These are phyloP conservation scores for Saimiri boliviensis DNA, from an alignment of 2,113 vertebrate species.

Conservation along the genomic window DNA sequence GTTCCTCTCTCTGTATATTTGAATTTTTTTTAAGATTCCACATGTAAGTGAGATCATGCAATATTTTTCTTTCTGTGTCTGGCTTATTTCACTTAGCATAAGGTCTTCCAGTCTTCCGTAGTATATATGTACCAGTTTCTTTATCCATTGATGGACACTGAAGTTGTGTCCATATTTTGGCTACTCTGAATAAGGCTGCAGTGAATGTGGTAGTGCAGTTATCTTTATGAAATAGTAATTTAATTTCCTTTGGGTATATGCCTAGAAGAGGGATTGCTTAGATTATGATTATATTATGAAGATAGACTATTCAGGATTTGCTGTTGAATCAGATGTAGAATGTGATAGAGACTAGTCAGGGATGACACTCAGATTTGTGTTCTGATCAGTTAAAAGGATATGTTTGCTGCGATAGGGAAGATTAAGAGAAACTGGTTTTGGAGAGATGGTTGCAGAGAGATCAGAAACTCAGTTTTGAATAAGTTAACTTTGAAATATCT, in stretches of 20 bases:
- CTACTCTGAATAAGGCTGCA: not conserved
- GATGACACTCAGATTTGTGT: not conserved
- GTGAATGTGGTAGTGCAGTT: not conserved
- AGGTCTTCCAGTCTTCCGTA: not conserved
- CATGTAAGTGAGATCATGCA: not conserved
- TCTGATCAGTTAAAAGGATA: not conserved
- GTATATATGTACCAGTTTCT: not conserved
- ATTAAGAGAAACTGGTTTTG: not conserved
- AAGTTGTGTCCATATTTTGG: not conserved
- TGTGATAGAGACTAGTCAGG: not conserved
- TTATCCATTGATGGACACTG: not conserved
- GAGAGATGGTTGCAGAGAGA: not conserved
- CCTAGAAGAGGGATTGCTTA: not conserved
- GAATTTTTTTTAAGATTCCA: not conserved
- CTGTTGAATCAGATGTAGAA: not conserved
- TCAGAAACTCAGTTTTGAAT: not conserved
- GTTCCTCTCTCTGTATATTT: not conserved
- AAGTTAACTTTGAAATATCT: conserved; percentile 21
- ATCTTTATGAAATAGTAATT: not conserved
- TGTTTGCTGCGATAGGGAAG: not conserved
- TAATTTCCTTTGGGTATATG: not conserved
- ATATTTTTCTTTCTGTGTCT: not conserved
- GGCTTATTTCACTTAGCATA: not conserved
- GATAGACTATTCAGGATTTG: not conserved
- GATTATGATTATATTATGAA: not conserved